Percentiles rank a stretch among this genome's conserved stretches.
phyloP scores from a whole-genome alignment of 2,888 invertebrate species.

The Tuberolachnus salignus region DNA sequence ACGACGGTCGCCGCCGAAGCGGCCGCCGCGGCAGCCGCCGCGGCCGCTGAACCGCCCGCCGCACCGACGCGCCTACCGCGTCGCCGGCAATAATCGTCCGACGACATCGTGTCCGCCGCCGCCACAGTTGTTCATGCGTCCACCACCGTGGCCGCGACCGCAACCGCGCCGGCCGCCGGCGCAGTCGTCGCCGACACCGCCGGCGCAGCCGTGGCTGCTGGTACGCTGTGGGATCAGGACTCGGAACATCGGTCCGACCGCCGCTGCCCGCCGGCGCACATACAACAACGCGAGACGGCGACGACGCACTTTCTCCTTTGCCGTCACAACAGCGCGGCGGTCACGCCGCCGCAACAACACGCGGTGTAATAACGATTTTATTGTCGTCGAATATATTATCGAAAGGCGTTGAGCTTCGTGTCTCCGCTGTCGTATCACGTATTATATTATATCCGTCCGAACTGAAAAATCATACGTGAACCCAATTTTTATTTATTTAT shows the following conservation, averaged over 20 bases:
- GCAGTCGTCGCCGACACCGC: too few species aligned
- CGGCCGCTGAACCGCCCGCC: neutral
- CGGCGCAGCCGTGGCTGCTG: neutral
- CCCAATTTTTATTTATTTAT: too few species aligned
- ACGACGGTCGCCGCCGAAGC: slow-evolving; percentile 4
- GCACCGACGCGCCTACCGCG: slow-evolving; percentile 49
- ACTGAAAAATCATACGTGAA: too few species aligned
- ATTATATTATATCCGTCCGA: neutral
- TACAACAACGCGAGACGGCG: neutral
- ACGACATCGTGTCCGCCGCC: slow-evolving; percentile 20
- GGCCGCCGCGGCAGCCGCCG: slow-evolving; percentile 4
- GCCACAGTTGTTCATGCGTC: slow-evolving; percentile 23
- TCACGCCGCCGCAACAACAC: neutral
- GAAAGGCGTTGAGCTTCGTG: neutral
- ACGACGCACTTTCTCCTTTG: slow-evolving; percentile 45
- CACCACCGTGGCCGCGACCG: neutral
- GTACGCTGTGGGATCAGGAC: neutral
- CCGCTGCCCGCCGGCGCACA: slow-evolving; percentile 35
- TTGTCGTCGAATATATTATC: neutral
- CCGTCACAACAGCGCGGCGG: neutral
- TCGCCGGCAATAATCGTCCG: slow-evolving; percentile 41
- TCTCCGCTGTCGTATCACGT: neutral
- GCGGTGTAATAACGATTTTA: neutral
- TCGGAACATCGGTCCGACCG: slow-evolving; percentile 34
- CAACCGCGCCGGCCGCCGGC: neutral